Evolutionary conservation across 2,797 vertebrate species (phyloP).

Genomic region (Sylvilagus floridanus): DNA sequence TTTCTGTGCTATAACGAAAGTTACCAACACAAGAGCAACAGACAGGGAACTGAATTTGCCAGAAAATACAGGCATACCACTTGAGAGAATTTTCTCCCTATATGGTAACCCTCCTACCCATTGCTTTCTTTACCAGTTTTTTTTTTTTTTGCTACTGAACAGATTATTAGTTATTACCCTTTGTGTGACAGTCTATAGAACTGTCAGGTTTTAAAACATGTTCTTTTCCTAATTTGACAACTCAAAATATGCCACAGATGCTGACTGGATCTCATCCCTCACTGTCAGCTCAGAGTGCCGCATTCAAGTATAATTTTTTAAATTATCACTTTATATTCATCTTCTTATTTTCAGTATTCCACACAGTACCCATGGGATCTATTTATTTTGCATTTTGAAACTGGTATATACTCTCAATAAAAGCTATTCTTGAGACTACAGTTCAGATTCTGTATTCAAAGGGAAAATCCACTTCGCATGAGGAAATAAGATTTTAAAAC

Average conservation of each 20-base stretch:
- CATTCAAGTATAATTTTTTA: background rate
- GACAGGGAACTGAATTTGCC: background rate
- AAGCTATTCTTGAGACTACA: background rate
- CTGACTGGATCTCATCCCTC: background rate
- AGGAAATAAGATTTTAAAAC: background rate
- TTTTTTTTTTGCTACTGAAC: background rate
- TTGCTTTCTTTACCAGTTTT: background rate
- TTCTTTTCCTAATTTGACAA: background rate
- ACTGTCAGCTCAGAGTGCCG: background rate
- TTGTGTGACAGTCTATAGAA: background rate
- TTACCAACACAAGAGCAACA: background rate
- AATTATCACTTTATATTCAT: background rate
- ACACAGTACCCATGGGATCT: background rate
- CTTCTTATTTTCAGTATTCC: constrained; percentile 9
- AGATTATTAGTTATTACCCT: background rate
- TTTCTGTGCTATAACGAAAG: background rate
- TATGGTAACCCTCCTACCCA: background rate
- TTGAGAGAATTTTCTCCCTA: background rate
- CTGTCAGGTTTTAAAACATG: background rate
- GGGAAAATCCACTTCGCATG: background rate
- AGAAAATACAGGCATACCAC: background rate
- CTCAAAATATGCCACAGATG: background rate
- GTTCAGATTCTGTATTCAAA: background rate
- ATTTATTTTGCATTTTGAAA: constrained; percentile 37
- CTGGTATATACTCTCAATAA: background rate